Conservation (phyloP, 2,797 vertebrate genomes). For the Merluccius polli region DNA sequence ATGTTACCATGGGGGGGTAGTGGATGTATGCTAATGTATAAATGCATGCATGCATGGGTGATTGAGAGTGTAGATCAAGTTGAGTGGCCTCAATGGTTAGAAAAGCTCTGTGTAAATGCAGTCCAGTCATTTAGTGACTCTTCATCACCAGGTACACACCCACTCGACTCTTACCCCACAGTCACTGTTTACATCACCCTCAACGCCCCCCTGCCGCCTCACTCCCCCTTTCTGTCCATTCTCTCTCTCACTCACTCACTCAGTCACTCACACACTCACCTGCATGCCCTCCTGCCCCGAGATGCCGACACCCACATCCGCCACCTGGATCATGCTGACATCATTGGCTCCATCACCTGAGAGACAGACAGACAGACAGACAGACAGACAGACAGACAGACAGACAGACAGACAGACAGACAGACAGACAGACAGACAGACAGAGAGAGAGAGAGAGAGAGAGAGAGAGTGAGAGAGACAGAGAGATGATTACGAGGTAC, state of each 20-base stretch:
- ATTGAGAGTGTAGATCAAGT: background rate
- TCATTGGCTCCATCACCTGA: slow-evolving; percentile 97
- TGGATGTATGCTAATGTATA: background rate
- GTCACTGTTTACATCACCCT: background rate
- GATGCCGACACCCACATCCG: slow-evolving; percentile 96
- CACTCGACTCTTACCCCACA: background rate
- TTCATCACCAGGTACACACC: background rate
- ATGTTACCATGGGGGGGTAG: background rate
- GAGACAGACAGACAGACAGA: slow-evolving; percentile 8
- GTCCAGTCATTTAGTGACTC: too few relatives aligned
- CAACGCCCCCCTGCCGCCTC: background rate
- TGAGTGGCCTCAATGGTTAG: too few relatives aligned
- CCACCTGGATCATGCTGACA: slow-evolving; percentile 99
- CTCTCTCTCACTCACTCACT: background rate
- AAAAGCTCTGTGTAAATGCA: too few relatives aligned
- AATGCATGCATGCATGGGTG: background rate
- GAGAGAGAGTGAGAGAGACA: too few relatives aligned
- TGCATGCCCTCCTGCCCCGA: slow-evolving; percentile 88
- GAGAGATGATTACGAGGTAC: too few relatives aligned
- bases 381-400: slow-evolving; percentile 8
- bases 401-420: background rate
- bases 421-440: background rate
- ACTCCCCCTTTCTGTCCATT: background rate
- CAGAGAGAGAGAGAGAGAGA: too few relatives aligned
- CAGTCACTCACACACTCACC: background rate